phyloP scores from a whole-genome alignment of 2,888 invertebrate species.

The Stictocephala bisonia region DNA sequence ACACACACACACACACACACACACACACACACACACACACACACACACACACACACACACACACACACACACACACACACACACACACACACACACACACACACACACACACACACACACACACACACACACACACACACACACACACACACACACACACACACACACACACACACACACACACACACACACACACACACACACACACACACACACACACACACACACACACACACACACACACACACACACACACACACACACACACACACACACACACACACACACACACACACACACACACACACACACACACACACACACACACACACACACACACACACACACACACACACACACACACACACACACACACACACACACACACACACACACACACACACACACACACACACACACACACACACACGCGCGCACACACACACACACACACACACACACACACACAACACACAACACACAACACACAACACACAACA shows the following conservation, averaged over 20 bases:
- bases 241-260: slow-evolving; percentile 9
- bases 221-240: slow-evolving; percentile 8
- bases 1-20: slow-evolving; percentile 13
- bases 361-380: not conserved
- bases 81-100: slow-evolving; percentile 9
- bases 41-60: slow-evolving; percentile 4
- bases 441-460: slow-evolving; percentile 6
- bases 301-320: not conserved
- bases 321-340: slow-evolving; percentile 13
- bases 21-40: slow-evolving; percentile 13
- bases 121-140: slow-evolving; percentile 13
- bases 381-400: slow-evolving; percentile 1
- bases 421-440: not conserved
- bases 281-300: slow-evolving; percentile 2
- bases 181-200: slow-evolving; percentile 4
- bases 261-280: slow-evolving; percentile 1
- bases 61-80: slow-evolving; percentile 8
- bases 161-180: slow-evolving; percentile 13
- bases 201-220: slow-evolving; percentile 1
- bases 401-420: slow-evolving; percentile 13
- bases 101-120: slow-evolving; percentile 13
- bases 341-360: slow-evolving; percentile 9
- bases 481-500: no score
- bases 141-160: slow-evolving; percentile 13
- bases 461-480: no score